Conservation (phyloP, 30 jellyfish, hydroid and myxozoan species). For the Aurelia aurita complex sp. Pacific region DNA sequence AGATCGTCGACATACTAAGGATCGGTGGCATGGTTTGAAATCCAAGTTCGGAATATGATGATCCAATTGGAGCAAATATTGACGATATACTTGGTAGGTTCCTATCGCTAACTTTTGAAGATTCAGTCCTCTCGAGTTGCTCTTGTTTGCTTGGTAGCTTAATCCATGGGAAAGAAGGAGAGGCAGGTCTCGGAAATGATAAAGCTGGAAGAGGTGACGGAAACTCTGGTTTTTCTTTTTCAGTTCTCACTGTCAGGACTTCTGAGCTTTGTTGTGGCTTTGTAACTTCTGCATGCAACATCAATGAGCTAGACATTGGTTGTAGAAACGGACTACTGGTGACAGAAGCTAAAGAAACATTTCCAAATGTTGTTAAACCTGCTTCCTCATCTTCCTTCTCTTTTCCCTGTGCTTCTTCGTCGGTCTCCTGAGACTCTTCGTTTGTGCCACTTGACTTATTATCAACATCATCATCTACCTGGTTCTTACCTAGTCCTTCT, state of each 20-base stretch:
- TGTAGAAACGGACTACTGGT: slow-evolving; percentile 61
- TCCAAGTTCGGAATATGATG: slow-evolving; percentile 20
- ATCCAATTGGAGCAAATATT: slow-evolving; percentile 21
- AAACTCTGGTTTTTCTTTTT: neutral
- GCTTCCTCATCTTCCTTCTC: slow-evolving; percentile 25
- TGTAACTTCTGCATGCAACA: slow-evolving; percentile 40
- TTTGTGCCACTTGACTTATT: neutral
- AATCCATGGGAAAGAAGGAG: slow-evolving; percentile 60
- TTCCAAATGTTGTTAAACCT: slow-evolving; percentile 17
- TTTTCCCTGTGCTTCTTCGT: neutral
- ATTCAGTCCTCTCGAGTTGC: neutral
- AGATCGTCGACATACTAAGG: slow-evolving; percentile 2
- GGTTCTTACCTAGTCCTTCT: slow-evolving; percentile 7
- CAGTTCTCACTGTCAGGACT: neutral
- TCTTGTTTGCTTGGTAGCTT: slow-evolving; percentile 19
- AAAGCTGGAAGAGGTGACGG: neutral
- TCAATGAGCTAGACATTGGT: slow-evolving; percentile 37
- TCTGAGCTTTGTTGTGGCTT: slow-evolving; percentile 12
- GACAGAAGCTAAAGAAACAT: slow-evolving; percentile 19
- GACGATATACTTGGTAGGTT: slow-evolving; percentile 51
- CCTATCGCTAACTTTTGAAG: slow-evolving; percentile 19
- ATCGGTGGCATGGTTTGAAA: slow-evolving; percentile 21
- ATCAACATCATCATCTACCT: neutral
- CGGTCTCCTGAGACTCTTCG: slow-evolving; percentile 5
- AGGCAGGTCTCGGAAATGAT: slow-evolving; percentile 14